These are phyloP conservation scores for Drosophila mimetica DNA, from an alignment of 2,888 invertebrate genomes.

Conservation along the genomic window DNA sequence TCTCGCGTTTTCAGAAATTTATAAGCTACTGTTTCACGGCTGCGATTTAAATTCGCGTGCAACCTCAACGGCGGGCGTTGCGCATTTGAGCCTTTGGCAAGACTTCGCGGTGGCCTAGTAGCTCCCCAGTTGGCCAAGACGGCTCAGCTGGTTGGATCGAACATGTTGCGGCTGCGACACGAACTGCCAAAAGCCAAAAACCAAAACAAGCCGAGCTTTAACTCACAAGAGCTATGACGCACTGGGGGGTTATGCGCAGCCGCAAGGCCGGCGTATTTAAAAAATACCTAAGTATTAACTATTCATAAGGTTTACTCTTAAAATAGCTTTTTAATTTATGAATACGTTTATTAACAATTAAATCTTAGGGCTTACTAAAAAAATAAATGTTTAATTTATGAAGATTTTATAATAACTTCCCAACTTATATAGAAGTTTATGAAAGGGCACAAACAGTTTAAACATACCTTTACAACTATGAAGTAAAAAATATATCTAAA, in stretches of 20 bases:
- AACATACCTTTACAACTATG: too few species aligned
- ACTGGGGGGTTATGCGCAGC: conserved; percentile 6
- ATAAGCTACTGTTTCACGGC: conserved; percentile 19
- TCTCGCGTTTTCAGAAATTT: conserved; percentile 48
- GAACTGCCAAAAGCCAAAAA: conserved; percentile 23
- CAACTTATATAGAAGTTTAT: too few species aligned
- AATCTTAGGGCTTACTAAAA: background rate
- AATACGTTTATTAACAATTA: background rate
- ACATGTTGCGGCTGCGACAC: conserved; percentile 45
- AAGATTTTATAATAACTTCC: too few species aligned
- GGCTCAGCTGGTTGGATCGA: conserved; percentile 47
- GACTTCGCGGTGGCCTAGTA: conserved; percentile 31
- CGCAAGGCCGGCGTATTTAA: conserved; percentile 11
- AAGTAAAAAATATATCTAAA: too few species aligned
- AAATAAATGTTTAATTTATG: background rate
- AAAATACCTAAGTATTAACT: background rate
- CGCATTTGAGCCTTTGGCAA: conserved; percentile 62
- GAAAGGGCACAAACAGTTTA: too few species aligned
- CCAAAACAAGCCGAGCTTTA: conserved; percentile 18
- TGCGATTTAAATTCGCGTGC: conserved; percentile 71
- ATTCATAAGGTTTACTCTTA: background rate
- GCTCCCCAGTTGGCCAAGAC: conserved; percentile 15
- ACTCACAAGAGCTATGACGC: conserved; percentile 27
- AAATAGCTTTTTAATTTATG: background rate
- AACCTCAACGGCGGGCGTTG: conserved; percentile 68